Evolutionary conservation across 1,140 invertebrate species (phyloP).

Genomic region (Drosophila elegans): DNA sequence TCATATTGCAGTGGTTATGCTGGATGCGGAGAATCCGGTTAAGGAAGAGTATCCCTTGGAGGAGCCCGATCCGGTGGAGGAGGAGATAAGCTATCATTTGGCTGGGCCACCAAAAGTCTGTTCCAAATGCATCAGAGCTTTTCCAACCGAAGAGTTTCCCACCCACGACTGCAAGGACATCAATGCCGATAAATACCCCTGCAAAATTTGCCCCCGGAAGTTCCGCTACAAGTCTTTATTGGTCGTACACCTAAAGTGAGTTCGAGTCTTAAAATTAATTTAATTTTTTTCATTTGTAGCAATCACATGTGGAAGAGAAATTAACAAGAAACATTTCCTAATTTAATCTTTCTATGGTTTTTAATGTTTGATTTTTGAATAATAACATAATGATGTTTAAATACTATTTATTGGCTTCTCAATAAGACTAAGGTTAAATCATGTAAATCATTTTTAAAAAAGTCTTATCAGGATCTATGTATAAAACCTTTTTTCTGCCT

Average conservation of each 20-base stretch:
- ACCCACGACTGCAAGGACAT: neutral
- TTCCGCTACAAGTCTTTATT: slow-evolving; percentile 2
- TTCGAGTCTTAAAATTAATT: neutral
- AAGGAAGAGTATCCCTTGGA: neutral
- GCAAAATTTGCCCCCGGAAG: slow-evolving; percentile 1
- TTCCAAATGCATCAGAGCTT: neutral
- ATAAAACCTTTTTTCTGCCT: too few relatives aligned
- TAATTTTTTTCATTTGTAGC: too few relatives aligned
- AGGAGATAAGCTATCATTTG: neutral
- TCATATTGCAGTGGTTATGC: neutral
- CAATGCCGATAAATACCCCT: neutral
- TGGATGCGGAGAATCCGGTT: neutral
- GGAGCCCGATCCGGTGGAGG: too few relatives aligned
- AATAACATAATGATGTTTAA: too few relatives aligned
- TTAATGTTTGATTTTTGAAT: too few relatives aligned
- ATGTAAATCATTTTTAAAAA: too few relatives aligned
- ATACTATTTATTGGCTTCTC: too few relatives aligned
- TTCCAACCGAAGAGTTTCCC: neutral
- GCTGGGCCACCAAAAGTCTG: slow-evolving; percentile 4
- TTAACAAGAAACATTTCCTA: too few relatives aligned
- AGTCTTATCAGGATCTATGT: too few relatives aligned
- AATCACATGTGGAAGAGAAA: too few relatives aligned
- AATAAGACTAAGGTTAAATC: too few relatives aligned
- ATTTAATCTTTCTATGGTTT: too few relatives aligned
- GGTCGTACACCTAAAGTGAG: slow-evolving; percentile 1